Base-by-base conservation (phyloP, 2,797 vertebrate species). In the Cheracebus regulus region DNA sequence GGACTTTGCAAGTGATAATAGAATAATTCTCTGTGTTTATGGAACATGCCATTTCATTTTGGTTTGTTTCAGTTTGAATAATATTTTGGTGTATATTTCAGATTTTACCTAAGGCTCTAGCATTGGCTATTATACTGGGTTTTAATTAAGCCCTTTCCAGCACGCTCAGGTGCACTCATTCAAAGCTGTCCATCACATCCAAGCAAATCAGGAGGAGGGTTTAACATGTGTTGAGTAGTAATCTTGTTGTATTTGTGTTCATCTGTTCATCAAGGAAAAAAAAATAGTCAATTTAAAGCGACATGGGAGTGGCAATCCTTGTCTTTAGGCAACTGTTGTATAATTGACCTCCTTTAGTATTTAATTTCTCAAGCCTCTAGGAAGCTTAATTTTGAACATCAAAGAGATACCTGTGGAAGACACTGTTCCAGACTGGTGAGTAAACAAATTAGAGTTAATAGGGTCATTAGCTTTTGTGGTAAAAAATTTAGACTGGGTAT, bases 381-480 rank as follows among this genome's bases (percentile, higher is more conserved):
- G 98, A 99, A 98, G 98, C 98, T 98, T 98, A 97, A 98, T 98
- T 98, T 98, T 98, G 95, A 98, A 98, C 98, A 99, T 99, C 98
- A 98, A 98, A 99, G 98, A 97, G 97, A 88, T 98, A 99, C 98
- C 98, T 98, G 98, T 98, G 97, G 98, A 98, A 99, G 97, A 98
- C 97, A 97, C 92, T 93, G 98, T 99, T 99, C 98, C 98, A 99
- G 98, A 98, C 98, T 98, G 96, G 98, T 98, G 98, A 98, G 98
- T 98, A 99, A 99, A 98, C 98, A 99, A 98, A 99, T 99, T 98
- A 98, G 98, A 98, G 98, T 98, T 98, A 99, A 99, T 97, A 98
- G 98, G 98, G 98, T 98, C 98, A 97, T 99, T 99, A 99, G 98
- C 98, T 98, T 98, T 98, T 98, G 97, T 98, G 96, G 97, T 98